Base-by-base conservation (phyloP, 2,888 invertebrate genomes). In the Sturmia bella region DNA sequence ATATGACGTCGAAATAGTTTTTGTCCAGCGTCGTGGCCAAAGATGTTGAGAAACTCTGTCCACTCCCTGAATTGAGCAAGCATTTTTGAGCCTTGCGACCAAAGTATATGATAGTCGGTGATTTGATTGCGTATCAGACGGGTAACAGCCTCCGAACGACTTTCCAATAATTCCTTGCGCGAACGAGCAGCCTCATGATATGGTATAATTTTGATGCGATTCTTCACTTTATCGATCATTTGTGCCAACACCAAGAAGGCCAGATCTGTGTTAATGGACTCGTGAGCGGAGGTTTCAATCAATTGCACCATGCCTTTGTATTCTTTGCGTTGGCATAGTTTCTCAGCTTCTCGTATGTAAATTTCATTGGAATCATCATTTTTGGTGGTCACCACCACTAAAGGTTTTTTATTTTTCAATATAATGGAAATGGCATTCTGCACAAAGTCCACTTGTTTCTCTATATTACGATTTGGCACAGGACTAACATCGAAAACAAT, bases 401-500 rank as follows among this genome's bases (percentile, higher is more conserved):
- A 94, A 0, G 99, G 99, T 89, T 99, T 98, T 91, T 99, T 99
- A 9, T 97, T 95, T 92, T 97, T 98, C 75, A 97, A 91, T 87
- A 98, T 93, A 92, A 95, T 96, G 88, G 95, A 96, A 76, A 98
- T 93, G 84, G 97, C 95, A 82, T 94, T 95, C 59, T 96, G 94
- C 73, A 97, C 94, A 87, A 95, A 94, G 89, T 98, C 97, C 76
- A 97, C 94, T 93, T 97, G 98, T 88, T 96, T 96, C 89, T 98
- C 98, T 90, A 98, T 93, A 87, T 95, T 94, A 85, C 98, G 93
- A 88, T 98, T 97, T 69, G 97, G 97, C 87, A 98, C 97, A 69
- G 95, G 94, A 91, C 98, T 98, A 85, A 99, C 98, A 91, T 99
- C 99, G 90, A 98, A 99, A 56, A 98, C 94, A 90, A 98, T 97